These are phyloP conservation scores for Kryphioiulus occultus DNA, from an alignment of 2,888 invertebrate genomes.

Conservation along the genomic window DNA sequence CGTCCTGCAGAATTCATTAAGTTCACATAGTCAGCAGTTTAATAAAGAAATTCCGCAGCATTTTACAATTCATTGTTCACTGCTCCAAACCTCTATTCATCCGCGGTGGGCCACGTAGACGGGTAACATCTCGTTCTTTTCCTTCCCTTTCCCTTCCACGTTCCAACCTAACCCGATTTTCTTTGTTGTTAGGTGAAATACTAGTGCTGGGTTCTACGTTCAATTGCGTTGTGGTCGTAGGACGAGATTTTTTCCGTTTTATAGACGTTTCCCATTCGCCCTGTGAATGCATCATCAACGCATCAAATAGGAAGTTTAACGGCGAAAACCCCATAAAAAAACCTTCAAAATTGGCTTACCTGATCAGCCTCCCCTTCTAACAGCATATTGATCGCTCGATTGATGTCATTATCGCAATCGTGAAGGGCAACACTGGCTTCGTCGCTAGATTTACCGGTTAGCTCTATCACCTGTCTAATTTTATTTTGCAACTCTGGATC, in stretches of 20 bases:
- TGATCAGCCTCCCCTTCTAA: slow-evolving; percentile 74
- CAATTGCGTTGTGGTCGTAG: slow-evolving; percentile 64
- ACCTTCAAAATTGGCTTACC: slow-evolving; percentile 61
- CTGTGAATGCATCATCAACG: slow-evolving; percentile 64
- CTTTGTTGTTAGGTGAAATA: slow-evolving; percentile 58
- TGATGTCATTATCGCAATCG: slow-evolving; percentile 89
- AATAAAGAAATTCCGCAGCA: not conserved
- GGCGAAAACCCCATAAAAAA: not conserved
- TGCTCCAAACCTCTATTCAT: slow-evolving; percentile 63
- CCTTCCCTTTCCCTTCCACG: slow-evolving; percentile 55
- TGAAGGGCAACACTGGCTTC: slow-evolving; percentile 91
- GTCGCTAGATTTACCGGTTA: slow-evolving; percentile 88
- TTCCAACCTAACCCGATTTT: slow-evolving; percentile 54
- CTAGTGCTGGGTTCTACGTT: slow-evolving; percentile 57
- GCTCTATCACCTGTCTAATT: slow-evolving; percentile 85
- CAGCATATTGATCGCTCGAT: slow-evolving; percentile 81
- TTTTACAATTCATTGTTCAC: not conserved
- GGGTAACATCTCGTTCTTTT: slow-evolving; percentile 57
- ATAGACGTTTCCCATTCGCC: slow-evolving; percentile 86
- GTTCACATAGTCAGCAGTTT: too few relatives aligned
- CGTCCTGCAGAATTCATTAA: slow-evolving; percentile 63
- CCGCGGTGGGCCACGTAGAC: slow-evolving; percentile 62
- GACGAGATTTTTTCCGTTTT: slow-evolving; percentile 85
- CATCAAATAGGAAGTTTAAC: not conserved
- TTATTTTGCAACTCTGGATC: slow-evolving; percentile 72